Evolutionary conservation across 2,113 vertebrate species (phyloP).

Genomic region (Thomomys bottae): DNA sequence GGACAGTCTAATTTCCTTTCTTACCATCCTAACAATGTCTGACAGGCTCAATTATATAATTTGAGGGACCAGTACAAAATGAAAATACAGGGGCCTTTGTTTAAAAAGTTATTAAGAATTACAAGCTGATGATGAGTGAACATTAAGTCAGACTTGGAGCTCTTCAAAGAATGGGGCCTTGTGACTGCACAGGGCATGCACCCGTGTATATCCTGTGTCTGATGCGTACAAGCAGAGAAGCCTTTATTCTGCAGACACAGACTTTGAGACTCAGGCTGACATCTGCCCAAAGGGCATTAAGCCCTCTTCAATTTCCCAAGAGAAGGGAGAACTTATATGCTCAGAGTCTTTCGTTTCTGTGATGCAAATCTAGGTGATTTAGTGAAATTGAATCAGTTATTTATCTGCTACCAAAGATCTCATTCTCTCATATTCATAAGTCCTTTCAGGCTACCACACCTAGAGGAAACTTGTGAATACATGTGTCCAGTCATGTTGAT

Average conservation of each 20-base stretch:
- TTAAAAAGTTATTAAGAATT: neutral
- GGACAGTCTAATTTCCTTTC: neutral
- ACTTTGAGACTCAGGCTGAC: slow-evolving; percentile 2
- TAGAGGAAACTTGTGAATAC: neutral
- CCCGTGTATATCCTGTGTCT: neutral
- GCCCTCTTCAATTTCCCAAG: neutral
- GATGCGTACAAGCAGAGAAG: neutral
- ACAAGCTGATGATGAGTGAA: neutral
- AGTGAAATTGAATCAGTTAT: neutral
- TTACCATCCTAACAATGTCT: neutral
- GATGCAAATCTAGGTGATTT: neutral
- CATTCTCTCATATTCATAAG: neutral
- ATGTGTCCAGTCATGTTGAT: neutral
- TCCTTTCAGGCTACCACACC: neutral
- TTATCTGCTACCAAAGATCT: neutral
- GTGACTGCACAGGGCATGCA: neutral
- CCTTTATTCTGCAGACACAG: neutral
- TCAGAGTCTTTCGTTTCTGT: neutral
- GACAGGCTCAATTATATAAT: neutral
- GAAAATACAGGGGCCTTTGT: neutral
- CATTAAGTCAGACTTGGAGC: neutral
- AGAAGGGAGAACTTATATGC: neutral
- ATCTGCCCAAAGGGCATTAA: neutral
- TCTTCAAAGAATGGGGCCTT: neutral
- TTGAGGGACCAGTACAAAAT: neutral